Conservation (phyloP, 2,113 vertebrate genomes). For the Electrona antarctica region DNA sequence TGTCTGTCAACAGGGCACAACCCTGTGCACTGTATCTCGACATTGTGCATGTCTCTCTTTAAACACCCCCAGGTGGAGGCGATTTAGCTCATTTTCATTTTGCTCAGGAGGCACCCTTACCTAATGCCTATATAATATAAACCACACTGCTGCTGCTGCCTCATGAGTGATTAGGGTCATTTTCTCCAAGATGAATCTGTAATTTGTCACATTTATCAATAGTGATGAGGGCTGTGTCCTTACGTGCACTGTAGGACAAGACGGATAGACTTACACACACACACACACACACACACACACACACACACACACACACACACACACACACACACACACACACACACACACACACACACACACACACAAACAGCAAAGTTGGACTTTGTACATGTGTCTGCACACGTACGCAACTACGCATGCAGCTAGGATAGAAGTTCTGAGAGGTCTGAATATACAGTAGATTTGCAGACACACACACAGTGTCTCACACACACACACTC, state of each 20-base stretch:
- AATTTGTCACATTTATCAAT: constrained; percentile 3
- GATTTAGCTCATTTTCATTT: constrained; percentile 7
- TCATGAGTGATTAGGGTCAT: constrained; percentile 3
- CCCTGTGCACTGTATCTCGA: neutral
- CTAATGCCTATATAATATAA: neutral
- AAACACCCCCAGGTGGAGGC: constrained; percentile 3
- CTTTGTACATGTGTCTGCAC: too few species aligned
- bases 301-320: neutral
- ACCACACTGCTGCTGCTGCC: constrained; percentile 11
- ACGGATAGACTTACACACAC: neutral
- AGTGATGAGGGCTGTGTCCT: constrained; percentile 16
- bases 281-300: neutral
- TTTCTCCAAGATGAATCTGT: neutral
- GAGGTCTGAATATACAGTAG: too few species aligned
- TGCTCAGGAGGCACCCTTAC: neutral
- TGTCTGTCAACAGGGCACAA: neutral
- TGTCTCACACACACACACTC: neutral
- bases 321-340: neutral
- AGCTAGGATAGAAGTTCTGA: too few species aligned
- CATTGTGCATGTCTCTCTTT: constrained; percentile 1
- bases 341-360: neutral
- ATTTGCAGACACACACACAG: neutral
- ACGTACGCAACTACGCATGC: too few species aligned
- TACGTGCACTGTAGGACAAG: constrained; percentile 2
- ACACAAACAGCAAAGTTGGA: constrained; percentile 8